phyloP scores from a whole-genome alignment of 64 coral and sea anemone species.

The Actinia equina region DNA sequence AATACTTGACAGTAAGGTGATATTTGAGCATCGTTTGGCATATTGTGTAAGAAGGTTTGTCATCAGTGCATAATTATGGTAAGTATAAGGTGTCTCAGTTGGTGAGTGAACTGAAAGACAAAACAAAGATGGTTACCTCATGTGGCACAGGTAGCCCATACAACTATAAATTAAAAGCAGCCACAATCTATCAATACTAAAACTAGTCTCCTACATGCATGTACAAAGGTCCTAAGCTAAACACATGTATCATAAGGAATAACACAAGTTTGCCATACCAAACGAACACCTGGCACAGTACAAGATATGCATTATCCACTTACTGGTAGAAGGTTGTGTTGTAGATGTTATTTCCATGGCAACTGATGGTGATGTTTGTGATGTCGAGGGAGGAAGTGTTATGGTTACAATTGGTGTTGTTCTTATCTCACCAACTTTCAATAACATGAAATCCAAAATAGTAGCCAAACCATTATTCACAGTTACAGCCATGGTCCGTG shows the following conservation, averaged over 20 bases:
- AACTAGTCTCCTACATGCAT: too few relatives aligned
- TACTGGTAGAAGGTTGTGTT: background rate
- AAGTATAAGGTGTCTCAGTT: conserved; percentile 23
- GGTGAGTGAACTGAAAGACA: background rate
- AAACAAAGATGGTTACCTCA: background rate
- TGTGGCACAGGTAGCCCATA: too few relatives aligned
- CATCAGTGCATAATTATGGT: conserved; percentile 67
- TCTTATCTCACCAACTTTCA: conserved; percentile 1
- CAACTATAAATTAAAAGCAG: too few relatives aligned
- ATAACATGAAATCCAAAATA: conserved; percentile 50
- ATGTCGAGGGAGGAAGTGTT: background rate
- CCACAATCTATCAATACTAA: too few relatives aligned
- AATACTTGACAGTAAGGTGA: conserved; percentile 57
- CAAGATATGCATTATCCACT: background rate
- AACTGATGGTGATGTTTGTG: background rate
- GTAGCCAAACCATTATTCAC: conserved; percentile 50
- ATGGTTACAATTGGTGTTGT: conserved; percentile 1
- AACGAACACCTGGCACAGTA: too few relatives aligned
- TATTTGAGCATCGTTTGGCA: conserved; percentile 36
- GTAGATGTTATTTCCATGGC: conserved; percentile 19
- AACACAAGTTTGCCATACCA: background rate
- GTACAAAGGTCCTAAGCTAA: too few relatives aligned
- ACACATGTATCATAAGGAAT: background rate
- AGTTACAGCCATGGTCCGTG: conserved; percentile 39
- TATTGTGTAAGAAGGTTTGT: conserved; percentile 46